Conservation (phyloP, 2,888 invertebrate species). For the Lingula anatina region DNA sequence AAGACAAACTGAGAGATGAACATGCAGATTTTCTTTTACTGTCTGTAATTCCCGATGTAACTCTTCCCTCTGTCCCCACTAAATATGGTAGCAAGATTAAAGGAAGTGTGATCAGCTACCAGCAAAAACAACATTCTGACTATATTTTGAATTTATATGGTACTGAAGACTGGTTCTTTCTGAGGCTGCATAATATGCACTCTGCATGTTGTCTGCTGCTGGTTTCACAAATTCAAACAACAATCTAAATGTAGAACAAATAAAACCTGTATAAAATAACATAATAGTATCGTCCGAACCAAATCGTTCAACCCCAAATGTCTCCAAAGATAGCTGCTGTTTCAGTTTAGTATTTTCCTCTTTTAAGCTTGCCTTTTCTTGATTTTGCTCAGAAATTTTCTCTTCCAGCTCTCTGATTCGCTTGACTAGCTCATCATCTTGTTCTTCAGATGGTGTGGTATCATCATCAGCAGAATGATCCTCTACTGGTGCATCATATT, state of each 20-base stretch:
- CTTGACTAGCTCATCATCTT: neutral
- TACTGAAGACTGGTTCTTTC: too few species aligned
- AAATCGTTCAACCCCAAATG: constrained; percentile 1
- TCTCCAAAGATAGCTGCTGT: too few species aligned
- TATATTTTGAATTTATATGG: constrained; percentile 9
- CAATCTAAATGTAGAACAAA: too few species aligned
- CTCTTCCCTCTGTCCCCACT: too few species aligned
- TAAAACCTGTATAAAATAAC: constrained; percentile 3
- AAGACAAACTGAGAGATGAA: constrained; percentile 6
- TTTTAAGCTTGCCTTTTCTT: neutral
- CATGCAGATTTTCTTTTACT: constrained; percentile 7
- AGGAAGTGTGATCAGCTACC: constrained; percentile 5
- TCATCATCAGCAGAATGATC: too few species aligned
- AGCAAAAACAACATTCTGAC: constrained; percentile 10
- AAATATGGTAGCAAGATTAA: constrained; percentile 10
- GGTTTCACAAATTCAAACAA: neutral
- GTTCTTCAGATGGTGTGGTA: too few species aligned
- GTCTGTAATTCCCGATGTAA: constrained; percentile 5
- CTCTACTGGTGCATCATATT: too few species aligned
- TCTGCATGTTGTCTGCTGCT: neutral
- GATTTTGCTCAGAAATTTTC: neutral
- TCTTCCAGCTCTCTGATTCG: neutral
- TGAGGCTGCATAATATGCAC: too few species aligned
- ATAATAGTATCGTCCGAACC: neutral
- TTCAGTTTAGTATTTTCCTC: too few species aligned